Evolutionary conservation across 1,140 invertebrate genomes (phyloP).

Genomic region (Pomacea maculata): DNA sequence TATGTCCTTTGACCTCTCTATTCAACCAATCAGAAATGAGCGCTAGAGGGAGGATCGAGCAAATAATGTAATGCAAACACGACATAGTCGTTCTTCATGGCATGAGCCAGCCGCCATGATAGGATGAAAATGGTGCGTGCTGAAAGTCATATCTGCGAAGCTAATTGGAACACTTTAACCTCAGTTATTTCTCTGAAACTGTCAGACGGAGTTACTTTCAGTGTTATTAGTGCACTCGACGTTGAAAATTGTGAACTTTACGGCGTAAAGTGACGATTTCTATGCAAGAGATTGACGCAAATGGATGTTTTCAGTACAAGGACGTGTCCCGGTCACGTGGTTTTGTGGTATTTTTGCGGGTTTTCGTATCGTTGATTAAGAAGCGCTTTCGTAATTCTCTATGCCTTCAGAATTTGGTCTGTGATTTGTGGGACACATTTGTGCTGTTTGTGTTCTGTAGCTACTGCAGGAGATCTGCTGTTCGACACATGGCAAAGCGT

Average conservation of each 20-base stretch:
- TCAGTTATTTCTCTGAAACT: slow-evolving; percentile 5
- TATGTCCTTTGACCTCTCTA: not conserved
- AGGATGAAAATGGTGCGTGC: slow-evolving; percentile 15
- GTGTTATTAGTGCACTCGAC: not conserved
- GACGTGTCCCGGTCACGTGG: slow-evolving; percentile 31
- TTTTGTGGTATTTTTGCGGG: slow-evolving; percentile 22
- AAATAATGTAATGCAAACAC: slow-evolving; percentile 22
- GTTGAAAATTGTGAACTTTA: not conserved
- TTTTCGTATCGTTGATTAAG: not conserved
- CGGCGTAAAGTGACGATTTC: not conserved
- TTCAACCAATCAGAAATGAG: slow-evolving; percentile 28
- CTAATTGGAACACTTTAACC: not conserved
- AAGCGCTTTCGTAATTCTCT: not conserved
- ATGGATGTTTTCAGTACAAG: slow-evolving; percentile 20
- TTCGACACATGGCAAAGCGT: no score
- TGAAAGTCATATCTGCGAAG: slow-evolving; percentile 17
- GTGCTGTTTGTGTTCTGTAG: no score
- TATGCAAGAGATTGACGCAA: slow-evolving; percentile 8
- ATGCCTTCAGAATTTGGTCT: not conserved
- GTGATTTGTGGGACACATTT: no score
- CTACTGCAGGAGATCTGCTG: no score
- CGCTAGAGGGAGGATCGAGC: slow-evolving; percentile 21
- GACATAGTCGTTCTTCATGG: slow-evolving; percentile 29
- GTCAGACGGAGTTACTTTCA: not conserved
- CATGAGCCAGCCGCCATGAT: slow-evolving; percentile 29